Base-by-base conservation (phyloP, 2,888 invertebrate genomes). In the Rugalucina vietnamica region DNA sequence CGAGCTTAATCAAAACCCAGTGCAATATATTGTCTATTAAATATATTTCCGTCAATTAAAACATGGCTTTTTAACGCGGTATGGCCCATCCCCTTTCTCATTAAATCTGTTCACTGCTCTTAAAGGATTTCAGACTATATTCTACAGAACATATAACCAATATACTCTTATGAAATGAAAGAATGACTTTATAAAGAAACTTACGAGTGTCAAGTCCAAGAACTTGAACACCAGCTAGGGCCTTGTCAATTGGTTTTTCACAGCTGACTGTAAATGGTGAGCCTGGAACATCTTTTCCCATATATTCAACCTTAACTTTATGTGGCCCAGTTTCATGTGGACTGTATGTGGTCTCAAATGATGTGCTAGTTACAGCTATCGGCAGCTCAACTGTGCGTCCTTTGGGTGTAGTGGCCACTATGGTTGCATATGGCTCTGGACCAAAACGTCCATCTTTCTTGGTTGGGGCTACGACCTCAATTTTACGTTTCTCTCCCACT, bases 181-280 rank as follows among this genome's bases (percentile, higher is more conserved):
- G n/a, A n/a, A n/a, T n/a, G n/a, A n/a, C n/a, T n/a, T n/a, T n/a
- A 54, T 8, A 54, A 60, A 24, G 34, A 32, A 50, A 97, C 98
- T 97, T 96, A 98, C 98, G 97, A 94, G 97, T 97, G 95, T 98
- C 97, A 72, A 98, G 96, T 91, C 98, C 98, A 90, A 97, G 97
- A 69, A 98, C 94, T 71, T 90, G 93, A 75, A 95, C 91, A 18
- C 91, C 92, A 69, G 91, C 91, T 49, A 94, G 90, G 34, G 65
- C 65, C 21, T 65, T 24, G 86, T 94, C 94, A 12, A 93, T 87
- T 24, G 86, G 93, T 32, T 95, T 92, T 86, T 94, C 93, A 5
- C 95, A 94, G 37, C 92, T 92, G 81, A 95, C 94, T 88, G 93
- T 94, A 90, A 95, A 94, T 10, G 95, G 95, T 84, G 94, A 94